Conservation (phyloP, 2,797 vertebrate species). For the Chiroxiphia lanceolata region DNA sequence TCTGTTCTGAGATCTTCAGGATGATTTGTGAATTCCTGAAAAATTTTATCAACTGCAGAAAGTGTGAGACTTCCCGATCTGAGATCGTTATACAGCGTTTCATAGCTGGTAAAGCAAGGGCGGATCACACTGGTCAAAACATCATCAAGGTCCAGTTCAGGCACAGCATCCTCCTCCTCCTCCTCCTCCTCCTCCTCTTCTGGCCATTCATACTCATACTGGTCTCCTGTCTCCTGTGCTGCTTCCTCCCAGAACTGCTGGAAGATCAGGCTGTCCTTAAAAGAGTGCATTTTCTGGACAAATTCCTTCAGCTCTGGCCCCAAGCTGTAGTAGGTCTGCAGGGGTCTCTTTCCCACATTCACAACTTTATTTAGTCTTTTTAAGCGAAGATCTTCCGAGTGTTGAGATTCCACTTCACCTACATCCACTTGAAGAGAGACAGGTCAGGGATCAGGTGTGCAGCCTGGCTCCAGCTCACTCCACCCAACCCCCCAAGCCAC, state of each 20-base stretch:
- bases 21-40: conserved; percentile 76
- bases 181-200: neutral
- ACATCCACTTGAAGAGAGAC: conserved; percentile 75
- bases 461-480: neutral
- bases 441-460: neutral
- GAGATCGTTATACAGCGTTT: conserved; percentile 70
- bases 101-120: conserved; percentile 72
- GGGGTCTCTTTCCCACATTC: conserved; percentile 28
- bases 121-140: conserved; percentile 62
- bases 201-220: neutral
- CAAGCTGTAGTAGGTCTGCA: conserved; percentile 78
- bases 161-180: neutral
- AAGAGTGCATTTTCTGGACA: conserved; percentile 64
- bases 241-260: conserved; percentile 80
- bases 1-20: conserved; percentile 79
- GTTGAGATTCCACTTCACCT: conserved; percentile 53
- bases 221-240: conserved; percentile 25
- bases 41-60: conserved; percentile 76
- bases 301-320: conserved; percentile 68
- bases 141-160: neutral
- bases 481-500: neutral
- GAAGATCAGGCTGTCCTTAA: conserved; percentile 83
- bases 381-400: conserved; percentile 65
- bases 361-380: conserved; percentile 72
- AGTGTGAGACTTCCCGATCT: conserved; percentile 82